Evolutionary conservation across 2,113 vertebrate genomes (phyloP).

Genomic region (Entosphenus tridentatus): DNA sequence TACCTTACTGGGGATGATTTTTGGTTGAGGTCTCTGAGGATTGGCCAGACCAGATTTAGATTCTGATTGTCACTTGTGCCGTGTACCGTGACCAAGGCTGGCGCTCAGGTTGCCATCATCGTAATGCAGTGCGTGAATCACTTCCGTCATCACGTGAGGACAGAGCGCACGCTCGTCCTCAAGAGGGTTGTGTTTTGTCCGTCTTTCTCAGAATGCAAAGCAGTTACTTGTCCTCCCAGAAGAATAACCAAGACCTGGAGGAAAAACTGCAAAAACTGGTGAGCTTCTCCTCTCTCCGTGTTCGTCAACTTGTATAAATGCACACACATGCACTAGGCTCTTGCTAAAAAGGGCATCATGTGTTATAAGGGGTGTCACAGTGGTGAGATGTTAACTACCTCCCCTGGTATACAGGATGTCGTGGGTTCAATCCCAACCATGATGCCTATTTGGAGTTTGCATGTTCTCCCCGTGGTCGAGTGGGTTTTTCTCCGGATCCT

Average conservation of each 20-base stretch:
- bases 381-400: too few relatives aligned
- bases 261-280: constrained; percentile 78
- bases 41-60: neutral
- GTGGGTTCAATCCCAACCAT: too few relatives aligned
- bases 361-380: too few relatives aligned
- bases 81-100: neutral
- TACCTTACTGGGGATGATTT: neutral
- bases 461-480: too few relatives aligned
- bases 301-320: too few relatives aligned
- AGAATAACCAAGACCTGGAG: constrained; percentile 88
- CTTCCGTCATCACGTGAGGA: neutral
- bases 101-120: neutral
- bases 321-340: too few relatives aligned
- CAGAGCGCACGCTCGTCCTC: neutral
- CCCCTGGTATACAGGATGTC: too few relatives aligned
- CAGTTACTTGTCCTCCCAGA: constrained; percentile 71
- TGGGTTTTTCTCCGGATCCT: too few relatives aligned
- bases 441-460: too few relatives aligned
- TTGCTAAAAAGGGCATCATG: too few relatives aligned
- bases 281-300: constrained; percentile 14
- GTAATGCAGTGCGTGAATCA: too few relatives aligned
- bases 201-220: constrained; percentile 54
- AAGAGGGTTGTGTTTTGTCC: constrained; percentile 15
- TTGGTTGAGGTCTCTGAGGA: neutral
- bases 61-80: neutral